Conservation (phyloP, 1,140 invertebrate species). For the Lordiphosa collinella region DNA sequence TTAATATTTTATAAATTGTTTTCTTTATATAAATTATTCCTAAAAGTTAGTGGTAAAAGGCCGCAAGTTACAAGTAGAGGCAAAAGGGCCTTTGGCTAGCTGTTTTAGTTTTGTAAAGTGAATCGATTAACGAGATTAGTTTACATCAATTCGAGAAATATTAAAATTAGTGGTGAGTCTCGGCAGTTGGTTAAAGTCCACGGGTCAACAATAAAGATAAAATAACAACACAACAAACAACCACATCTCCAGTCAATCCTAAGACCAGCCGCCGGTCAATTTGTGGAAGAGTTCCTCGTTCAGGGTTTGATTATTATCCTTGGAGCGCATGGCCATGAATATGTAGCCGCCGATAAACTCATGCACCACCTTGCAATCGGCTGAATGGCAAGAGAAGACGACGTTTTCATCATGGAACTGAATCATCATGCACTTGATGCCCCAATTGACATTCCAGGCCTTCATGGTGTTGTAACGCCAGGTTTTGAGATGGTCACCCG, state of each 20-base stretch:
- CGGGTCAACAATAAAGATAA: too few species aligned
- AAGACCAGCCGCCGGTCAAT: constrained; percentile 96
- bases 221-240: too few species aligned
- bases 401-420: constrained; percentile 98
- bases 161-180: too few species aligned
- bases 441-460: constrained; percentile 99
- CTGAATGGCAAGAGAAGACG: constrained; percentile 95
- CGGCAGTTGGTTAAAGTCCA: too few species aligned
- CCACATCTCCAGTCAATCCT: neutral
- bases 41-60: too few species aligned
- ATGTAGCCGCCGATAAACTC: constrained; percentile 99
- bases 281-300: constrained; percentile 99
- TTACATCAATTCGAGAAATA: too few species aligned
- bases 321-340: constrained; percentile 98
- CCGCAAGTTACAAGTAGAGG: too few species aligned
- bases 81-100: too few species aligned
- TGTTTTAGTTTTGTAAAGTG: too few species aligned
- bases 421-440: constrained; percentile 98
- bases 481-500: constrained; percentile 97
- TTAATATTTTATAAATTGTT: too few species aligned
- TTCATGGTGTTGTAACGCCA: constrained; percentile 99
- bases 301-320: constrained; percentile 97
- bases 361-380: constrained; percentile 98
- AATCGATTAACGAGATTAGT: too few species aligned
- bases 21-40: too few species aligned